phyloP scores from a whole-genome alignment of 2,888 invertebrate genomes.

The Linhomoeus sp. region DNA sequence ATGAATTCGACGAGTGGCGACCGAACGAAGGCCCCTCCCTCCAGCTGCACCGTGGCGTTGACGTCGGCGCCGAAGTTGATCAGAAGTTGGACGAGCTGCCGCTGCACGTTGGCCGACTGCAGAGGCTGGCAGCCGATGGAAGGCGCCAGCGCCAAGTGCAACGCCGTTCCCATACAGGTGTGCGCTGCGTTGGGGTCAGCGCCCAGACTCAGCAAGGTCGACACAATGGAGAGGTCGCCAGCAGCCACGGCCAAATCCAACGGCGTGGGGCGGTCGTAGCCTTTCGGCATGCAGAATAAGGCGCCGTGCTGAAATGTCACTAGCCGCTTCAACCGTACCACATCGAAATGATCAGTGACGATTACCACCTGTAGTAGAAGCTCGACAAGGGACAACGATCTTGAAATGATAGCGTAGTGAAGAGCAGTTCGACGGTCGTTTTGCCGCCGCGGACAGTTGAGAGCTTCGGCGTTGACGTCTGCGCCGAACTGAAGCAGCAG shows the following conservation, averaged over 20 bases:
- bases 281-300: constrained; percentile 40
- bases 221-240: constrained; percentile 22
- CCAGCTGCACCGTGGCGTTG: constrained; percentile 11
- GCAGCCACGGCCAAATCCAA: constrained; percentile 58
- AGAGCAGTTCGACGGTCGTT: constrained; percentile 68
- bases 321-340: neutral
- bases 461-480: constrained; percentile 62
- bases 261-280: constrained; percentile 52
- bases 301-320: constrained; percentile 48
- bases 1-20: constrained; percentile 7
- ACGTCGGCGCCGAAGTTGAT: constrained; percentile 15
- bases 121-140: constrained; percentile 7
- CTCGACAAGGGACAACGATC: constrained; percentile 47
- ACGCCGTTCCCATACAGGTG: constrained; percentile 28
- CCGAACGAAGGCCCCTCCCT: constrained; percentile 2
- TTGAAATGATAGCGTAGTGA: constrained; percentile 66
- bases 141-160: constrained; percentile 30
- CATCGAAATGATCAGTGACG: neutral
- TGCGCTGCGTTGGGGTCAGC: constrained; percentile 33
- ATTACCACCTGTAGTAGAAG: neutral
- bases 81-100: constrained; percentile 6
- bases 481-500: constrained; percentile 53
- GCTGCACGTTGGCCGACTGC: constrained; percentile 10
- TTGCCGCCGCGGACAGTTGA: constrained; percentile 38
- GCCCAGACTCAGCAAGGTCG: constrained; percentile 30